These are phyloP conservation scores for Polietes domitor DNA, from an alignment of 2,888 invertebrate species.

Conservation along the genomic window DNA sequence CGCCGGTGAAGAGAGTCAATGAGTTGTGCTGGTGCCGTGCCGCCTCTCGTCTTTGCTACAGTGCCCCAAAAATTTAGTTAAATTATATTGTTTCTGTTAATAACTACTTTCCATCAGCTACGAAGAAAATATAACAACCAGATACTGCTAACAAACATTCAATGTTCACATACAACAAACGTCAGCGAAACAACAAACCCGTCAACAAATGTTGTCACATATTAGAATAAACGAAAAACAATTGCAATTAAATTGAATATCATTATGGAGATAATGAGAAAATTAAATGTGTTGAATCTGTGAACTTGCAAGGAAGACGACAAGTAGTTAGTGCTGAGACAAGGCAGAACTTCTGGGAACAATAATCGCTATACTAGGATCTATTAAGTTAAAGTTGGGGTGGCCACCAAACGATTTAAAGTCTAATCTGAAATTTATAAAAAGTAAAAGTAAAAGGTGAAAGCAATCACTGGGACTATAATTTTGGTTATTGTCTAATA, in stretches of 20 bases:
- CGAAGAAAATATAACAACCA: conserved; percentile 32
- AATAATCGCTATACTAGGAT: too few species aligned
- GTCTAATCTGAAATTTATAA: too few species aligned
- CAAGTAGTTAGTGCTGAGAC: too few species aligned
- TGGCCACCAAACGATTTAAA: too few species aligned
- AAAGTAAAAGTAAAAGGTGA: too few species aligned
- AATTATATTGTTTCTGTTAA: conserved; percentile 46
- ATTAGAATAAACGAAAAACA: conserved; percentile 36
- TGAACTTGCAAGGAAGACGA: too few species aligned
- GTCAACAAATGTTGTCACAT: conserved; percentile 28
- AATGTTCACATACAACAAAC: conserved; percentile 36
- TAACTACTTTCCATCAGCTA: conserved; percentile 44
- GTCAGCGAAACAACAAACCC: neutral
- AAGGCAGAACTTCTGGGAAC: too few species aligned
- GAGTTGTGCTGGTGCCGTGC: neutral
- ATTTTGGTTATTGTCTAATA: too few species aligned
- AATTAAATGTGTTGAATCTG: too few species aligned
- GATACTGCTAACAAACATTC: conserved; percentile 39
- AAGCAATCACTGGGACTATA: too few species aligned
- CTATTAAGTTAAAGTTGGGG: too few species aligned
- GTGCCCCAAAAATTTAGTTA: conserved; percentile 32
- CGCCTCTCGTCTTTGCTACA: neutral
- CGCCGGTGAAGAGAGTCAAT: neutral
- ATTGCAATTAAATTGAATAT: conserved; percentile 32
- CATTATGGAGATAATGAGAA: neutral